Evolutionary conservation across 2,113 vertebrate genomes (phyloP), one percentile per base, ranked within the genome.

Genomic region (Odontesthes bonariensis): DNA sequence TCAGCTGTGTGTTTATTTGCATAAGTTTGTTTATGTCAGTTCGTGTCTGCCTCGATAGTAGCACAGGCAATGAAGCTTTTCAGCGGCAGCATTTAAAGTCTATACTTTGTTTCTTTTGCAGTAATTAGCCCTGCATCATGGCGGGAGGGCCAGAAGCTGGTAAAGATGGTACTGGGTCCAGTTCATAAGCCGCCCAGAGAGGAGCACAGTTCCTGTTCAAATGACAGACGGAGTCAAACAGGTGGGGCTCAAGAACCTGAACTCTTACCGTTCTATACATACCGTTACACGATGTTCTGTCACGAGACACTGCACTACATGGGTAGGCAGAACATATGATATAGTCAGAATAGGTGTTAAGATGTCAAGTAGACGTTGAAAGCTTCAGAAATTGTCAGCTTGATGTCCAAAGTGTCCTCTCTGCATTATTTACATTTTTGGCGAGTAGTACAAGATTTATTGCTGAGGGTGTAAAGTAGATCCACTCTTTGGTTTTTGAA

Each of bases 141-240:
- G 97, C 88, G 97, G 53, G 96, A 98, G 56, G 98, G 98, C 76
- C 97, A 97, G 79, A 98, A 96, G 79, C 83, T 98, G 70, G 96
- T 95, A 49, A 97, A 96, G 70, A 97, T 96, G 92, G 93, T 98
- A 14, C 89, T 99, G 38, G 97, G 97, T 75, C 95, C 97, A 70
- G 86, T 86, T 56, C 93, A 95, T 59, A 95, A 90, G 85, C 86
- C 92, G 6, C 86, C 81, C 8, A 91, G 84, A 52, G 92, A 94
- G 55, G 92, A 94, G 44, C 92, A 90, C 70, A 92, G 89, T 77
- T 83, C 88, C 19, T 79, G 83, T 47, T 90, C 92, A 59, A 84
- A 86, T 75, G 94, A 95, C 67, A 90, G 92, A 91, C 86, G 42
- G 75, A 90, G 88, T 57, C 90, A 84, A 88, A 94, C 95, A 80